phyloP scores from a whole-genome alignment of 2,888 invertebrate species.

The Phalera bucephala region DNA sequence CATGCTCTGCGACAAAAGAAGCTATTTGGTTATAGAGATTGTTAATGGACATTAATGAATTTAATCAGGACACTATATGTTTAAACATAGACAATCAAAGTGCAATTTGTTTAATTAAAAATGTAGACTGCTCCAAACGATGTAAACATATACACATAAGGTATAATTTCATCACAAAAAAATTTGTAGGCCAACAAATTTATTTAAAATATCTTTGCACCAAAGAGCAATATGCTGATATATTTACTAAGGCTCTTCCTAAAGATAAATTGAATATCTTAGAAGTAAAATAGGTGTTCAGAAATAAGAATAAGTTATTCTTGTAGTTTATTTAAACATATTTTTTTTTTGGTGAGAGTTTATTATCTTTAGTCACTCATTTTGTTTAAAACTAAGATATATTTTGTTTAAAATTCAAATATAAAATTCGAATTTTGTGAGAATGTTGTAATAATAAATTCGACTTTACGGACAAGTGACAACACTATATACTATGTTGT shows the following conservation, averaged over 20 bases:
- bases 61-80: not conserved
- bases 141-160: conserved; percentile 7
- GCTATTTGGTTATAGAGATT: not conserved
- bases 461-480: too few species aligned
- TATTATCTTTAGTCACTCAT: too few species aligned
- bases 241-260: conserved; percentile 1
- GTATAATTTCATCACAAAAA: conserved; percentile 7
- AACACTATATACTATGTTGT: too few species aligned
- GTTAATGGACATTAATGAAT: not conserved
- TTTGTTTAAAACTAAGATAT: too few species aligned
- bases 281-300: not conserved
- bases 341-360: too few species aligned
- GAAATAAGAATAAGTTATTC: too few species aligned
- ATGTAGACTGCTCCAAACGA: conserved; percentile 3
- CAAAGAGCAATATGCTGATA: conserved; percentile 1
- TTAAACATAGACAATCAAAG: conserved; percentile 2
- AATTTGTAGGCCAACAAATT: not conserved
- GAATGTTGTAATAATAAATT: too few species aligned
- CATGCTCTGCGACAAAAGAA: conserved; percentile 4
- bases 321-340: too few species aligned
- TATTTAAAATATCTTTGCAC: conserved; percentile 1
- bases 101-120: not conserved
- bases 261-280: not conserved
- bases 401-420: too few species aligned
- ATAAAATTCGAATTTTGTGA: too few species aligned